These are phyloP conservation scores for Minunthozetes semirufus DNA, from an alignment of 2,888 invertebrate genomes.

Conservation along the genomic window DNA sequence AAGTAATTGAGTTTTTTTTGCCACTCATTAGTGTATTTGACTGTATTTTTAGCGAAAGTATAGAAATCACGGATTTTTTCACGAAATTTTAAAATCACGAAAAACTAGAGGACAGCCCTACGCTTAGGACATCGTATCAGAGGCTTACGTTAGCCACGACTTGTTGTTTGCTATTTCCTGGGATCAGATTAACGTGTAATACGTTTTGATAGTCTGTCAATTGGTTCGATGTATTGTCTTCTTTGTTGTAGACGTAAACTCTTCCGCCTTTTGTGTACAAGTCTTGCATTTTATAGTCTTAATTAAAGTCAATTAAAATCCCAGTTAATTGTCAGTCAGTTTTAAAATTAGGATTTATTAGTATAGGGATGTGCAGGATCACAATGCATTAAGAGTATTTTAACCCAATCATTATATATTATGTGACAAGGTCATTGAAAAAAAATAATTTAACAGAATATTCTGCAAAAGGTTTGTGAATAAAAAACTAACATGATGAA, in stretches of 20 bases:
- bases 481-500: too few relatives aligned
- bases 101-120: too few relatives aligned
- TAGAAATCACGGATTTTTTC: too few relatives aligned
- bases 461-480: too few relatives aligned
- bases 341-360: background rate
- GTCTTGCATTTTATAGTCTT: constrained; percentile 26
- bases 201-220: constrained; percentile 23
- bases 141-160: background rate
- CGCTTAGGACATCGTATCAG: background rate
- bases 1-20: too few relatives aligned
- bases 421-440: too few relatives aligned
- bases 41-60: too few relatives aligned
- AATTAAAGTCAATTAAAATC: background rate
- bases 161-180: constrained; percentile 1
- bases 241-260: constrained; percentile 12
- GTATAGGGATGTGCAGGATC: background rate
- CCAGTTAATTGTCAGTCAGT: background rate
- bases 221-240: constrained; percentile 2
- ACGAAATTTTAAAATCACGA: too few relatives aligned
- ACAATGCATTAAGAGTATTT: too few relatives aligned
- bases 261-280: constrained; percentile 13
- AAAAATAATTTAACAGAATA: too few relatives aligned
- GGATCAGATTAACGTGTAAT: constrained; percentile 21
- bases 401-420: too few relatives aligned
- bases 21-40: too few relatives aligned